These are phyloP conservation scores for Sebastes matsubarae DNA, from an alignment of 2,797 vertebrate species.

Conservation along the genomic window DNA sequence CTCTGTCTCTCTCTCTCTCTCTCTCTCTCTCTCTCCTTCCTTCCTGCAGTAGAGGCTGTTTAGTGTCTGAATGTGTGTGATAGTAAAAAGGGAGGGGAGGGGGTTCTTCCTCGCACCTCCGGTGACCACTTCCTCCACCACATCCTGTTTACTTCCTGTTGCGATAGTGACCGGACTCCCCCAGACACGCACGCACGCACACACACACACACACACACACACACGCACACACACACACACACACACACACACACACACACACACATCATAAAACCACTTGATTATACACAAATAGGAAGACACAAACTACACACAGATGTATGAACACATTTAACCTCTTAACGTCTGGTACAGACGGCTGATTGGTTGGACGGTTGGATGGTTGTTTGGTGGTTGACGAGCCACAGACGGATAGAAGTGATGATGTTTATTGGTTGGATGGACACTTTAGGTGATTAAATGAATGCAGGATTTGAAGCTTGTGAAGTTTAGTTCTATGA, in stretches of 20 bases:
- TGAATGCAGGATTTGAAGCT: too few species aligned
- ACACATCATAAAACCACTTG: neutral
- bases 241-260: neutral
- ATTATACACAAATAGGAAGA: neutral
- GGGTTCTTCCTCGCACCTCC: conserved; percentile 33
- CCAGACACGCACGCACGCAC: neutral
- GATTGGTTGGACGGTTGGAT: too few species aligned
- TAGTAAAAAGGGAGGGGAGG: neutral
- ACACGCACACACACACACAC: neutral
- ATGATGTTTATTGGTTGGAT: too few species aligned
- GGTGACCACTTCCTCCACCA: conserved; percentile 55
- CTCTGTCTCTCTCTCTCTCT: neutral
- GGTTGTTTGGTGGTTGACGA: too few species aligned
- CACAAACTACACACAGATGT: neutral
- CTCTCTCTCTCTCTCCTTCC: neutral
- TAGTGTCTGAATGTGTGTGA: neutral
- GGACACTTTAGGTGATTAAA: too few species aligned
- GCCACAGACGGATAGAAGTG: too few species aligned
- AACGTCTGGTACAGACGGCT: too few species aligned
- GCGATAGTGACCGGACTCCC: conserved; percentile 17
- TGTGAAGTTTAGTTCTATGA: too few species aligned
- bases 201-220: neutral
- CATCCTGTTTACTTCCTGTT: conserved; percentile 67
- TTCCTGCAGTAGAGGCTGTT: neutral
- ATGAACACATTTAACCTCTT: neutral